Percentiles rank a stretch among this genome's conserved stretches.
Conservation (phyloP, 2,888 invertebrate species). For the Apamea epomidion region DNA sequence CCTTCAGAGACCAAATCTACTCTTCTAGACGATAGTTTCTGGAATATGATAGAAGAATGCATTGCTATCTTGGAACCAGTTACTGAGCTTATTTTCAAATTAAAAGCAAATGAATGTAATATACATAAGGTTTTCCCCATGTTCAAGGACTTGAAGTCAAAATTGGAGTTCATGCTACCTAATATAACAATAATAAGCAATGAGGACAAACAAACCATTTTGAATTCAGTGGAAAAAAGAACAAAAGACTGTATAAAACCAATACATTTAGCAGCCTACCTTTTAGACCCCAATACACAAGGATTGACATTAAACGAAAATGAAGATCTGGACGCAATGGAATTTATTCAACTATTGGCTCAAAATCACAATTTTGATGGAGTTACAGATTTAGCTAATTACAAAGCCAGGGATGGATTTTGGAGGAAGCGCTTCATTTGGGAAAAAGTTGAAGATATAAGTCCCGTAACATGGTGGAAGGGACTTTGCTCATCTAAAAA, state of each 20-base stretch:
- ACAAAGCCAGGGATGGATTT: neutral
- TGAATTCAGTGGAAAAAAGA: constrained; percentile 4
- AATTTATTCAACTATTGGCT: neutral
- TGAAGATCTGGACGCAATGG: neutral
- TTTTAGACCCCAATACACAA: neutral
- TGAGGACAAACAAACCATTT: constrained; percentile 9
- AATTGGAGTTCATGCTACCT: neutral
- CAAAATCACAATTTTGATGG: neutral
- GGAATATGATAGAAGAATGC: neutral
- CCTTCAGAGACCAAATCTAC: neutral
- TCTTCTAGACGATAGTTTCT: neutral
- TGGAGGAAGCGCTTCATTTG: constrained; percentile 2
- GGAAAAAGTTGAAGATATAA: neutral
- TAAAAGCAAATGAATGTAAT: neutral
- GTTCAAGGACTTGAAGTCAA: neutral
- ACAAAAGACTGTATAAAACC: constrained; percentile 1
- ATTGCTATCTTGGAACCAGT: neutral
- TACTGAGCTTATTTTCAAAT: neutral
- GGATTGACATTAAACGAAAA: constrained; percentile 1
- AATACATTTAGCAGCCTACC: constrained; percentile 5
- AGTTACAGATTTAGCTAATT: neutral
- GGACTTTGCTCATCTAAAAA: constrained; percentile 1
- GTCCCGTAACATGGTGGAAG: neutral
- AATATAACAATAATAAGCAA: neutral
- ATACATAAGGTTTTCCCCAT: neutral